Evolutionary conservation across 2,888 invertebrate species (phyloP), one percentile per base, ranked within the genome.

Genomic region (Acrobasis consociella): DNA sequence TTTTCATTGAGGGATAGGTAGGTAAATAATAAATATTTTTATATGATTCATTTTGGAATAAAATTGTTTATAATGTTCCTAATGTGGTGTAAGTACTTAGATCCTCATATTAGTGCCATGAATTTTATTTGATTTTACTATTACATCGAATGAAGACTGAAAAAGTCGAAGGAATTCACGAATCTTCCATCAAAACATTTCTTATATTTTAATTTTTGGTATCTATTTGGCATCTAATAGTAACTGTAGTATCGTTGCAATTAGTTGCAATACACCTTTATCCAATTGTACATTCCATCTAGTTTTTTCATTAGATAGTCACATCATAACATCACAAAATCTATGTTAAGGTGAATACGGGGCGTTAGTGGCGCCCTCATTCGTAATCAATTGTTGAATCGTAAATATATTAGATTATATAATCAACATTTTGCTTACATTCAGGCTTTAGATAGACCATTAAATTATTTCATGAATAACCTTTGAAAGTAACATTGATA

Each of bases 121-220:
- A 78, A 72, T 84, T 82, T 79, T 78, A 76, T 69, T 76, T 73
- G 67, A 70, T 65, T 67, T 76, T 80, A 76, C 76, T 76, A 64
- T 76, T 71, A 86, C 88, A 89, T 88, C 87, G 90, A 89, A 83
- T 77, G 72, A 87, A 89, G 89, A 89, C 90, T 89, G 89, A 88
- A 67, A 68, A 80, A 80, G 85, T 85, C 84, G 67, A 71, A 66
- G 68, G 69, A 70, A 68, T 66, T 65, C 67, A 67, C 67, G 64
- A 62, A 67, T 62, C 63, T 67, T 64, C 60, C 63, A 63, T 52
- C 10, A 55, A 50, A n/a, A 31, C 13, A 10, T 51, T 55, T 17
- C n/a, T 60, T 49, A 55, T 50, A 58, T 52, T 62, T 64, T 63
- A 2, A 22, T 22, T 22, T 22, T 22, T 22, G 22, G 22, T 22